These are phyloP conservation scores for Graptemys geographica DNA, from an alignment of 2,797 vertebrate species.

Conservation along the genomic window DNA sequence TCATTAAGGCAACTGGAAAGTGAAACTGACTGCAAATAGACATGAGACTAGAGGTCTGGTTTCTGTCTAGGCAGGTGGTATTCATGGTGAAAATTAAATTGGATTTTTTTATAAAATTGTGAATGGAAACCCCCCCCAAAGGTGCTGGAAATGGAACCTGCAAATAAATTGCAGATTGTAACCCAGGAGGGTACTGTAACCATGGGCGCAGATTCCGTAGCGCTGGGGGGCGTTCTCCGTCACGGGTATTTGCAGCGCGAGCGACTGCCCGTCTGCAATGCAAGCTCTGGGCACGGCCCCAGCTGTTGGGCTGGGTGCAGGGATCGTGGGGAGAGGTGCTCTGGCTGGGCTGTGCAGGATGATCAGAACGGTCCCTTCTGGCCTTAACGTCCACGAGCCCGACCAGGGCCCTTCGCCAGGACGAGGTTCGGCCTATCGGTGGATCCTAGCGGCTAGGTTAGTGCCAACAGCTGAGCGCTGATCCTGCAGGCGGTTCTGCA, in stretches of 20 bases:
- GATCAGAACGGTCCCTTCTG: background rate
- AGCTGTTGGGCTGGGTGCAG: background rate
- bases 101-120: no score
- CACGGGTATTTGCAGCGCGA: background rate
- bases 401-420: no score
- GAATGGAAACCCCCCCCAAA: no score
- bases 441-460: background rate
- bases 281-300: background rate
- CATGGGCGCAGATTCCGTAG: background rate
- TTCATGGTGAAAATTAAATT: background rate
- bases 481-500: background rate
- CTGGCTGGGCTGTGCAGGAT: no score
- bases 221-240: background rate
- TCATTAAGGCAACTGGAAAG: background rate
- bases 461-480: no score
- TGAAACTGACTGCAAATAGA: background rate
- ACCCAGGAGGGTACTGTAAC: background rate
- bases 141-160: background rate
- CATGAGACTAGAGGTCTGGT: background rate
- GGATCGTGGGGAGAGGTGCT: background rate
- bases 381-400: no score
- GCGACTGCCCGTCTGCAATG: background rate
- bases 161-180: background rate
- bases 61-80: background rate
- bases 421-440: background rate